Evolutionary conservation across 1,140 invertebrate genomes (phyloP), one percentile per base, ranked within the genome.

Genomic region (Piezodorus guildinii): DNA sequence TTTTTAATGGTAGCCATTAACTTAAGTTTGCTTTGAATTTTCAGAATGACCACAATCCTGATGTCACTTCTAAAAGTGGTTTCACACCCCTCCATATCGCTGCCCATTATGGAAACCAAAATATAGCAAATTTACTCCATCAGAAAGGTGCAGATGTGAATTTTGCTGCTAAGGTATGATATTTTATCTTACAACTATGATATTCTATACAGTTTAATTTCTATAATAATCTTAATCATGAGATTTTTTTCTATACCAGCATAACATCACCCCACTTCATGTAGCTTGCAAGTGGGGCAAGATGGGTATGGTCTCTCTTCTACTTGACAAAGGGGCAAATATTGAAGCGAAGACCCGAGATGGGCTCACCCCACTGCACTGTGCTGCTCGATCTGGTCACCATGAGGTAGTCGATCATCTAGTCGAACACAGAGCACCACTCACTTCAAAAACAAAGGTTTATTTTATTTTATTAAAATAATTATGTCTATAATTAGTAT

Each of bases 51-150:
- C 90, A 92, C 74, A 96, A 94, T 77, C 91, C 93, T 1, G 94
- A 98, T 75, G 87, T 94, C 52, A 93, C 91, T 60, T 96, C 93
- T 14, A 96, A 98, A 78, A 96, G 92, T 72, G 95, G 96, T 1
- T 99, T 99, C 74, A 99, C 96, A 1, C 95, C 96, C 1, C 80
- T 99, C 19, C 96, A 99, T 77, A 98, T 98, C 71, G 94, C 96
- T 25, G 88, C 95, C 21, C 97, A 99, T 78, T 99, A 99, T 78
- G 96, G 96, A 25, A 99, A 98, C 76, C 89, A 92, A 70, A 90
- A 90, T 73, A 94, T 99, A 66, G 96, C 93, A 49, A 86, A 82
- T 65, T 80, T 98, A 64, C 79, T 99, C 52, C 83, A 98, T 44
- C 85, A 92, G 45, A 86, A 87, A 73, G 90, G 91, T 25, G 96